A percentile compares a stretch with the other conserved stretches of the same genome.
phyloP scores from a whole-genome alignment of 2,113 vertebrate species.

The Zosterops lateralis region DNA sequence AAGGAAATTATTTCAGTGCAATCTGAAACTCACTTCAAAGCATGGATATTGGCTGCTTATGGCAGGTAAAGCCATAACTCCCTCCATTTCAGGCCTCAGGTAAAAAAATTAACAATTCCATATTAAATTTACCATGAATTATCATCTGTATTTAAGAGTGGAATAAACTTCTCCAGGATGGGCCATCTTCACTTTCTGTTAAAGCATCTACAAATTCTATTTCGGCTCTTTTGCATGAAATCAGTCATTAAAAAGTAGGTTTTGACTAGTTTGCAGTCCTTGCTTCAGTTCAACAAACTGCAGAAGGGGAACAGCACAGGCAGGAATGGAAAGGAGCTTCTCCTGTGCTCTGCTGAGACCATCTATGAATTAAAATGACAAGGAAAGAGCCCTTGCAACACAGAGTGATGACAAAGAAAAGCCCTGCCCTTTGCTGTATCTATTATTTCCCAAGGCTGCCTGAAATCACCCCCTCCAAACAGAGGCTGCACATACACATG shows the following conservation, averaged over 20 bases:
- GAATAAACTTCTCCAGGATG: not conserved
- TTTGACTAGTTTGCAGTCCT: not conserved
- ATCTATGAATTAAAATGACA: not conserved
- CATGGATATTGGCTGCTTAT: not conserved
- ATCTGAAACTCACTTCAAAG: not conserved
- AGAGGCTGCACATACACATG: fast-evolving
- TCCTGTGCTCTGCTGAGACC: not conserved
- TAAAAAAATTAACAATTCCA: not conserved
- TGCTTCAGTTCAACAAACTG: not conserved
- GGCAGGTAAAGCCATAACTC: not conserved
- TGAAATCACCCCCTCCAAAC: not conserved
- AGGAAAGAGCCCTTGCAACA: not conserved
- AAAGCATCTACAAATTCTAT: not conserved
- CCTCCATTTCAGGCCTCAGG: not conserved
- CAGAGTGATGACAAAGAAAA: not conserved
- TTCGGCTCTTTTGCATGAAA: not conserved
- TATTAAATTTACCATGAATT: not conserved
- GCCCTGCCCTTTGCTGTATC: not conserved
- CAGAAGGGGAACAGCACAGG: not conserved
- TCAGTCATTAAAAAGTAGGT: not conserved
- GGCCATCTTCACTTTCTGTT: not conserved
- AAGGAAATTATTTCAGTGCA: not conserved
- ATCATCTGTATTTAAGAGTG: not conserved
- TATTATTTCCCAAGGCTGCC: not conserved
- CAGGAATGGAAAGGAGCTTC: fast-evolving